Percentiles rank a stretch among this genome's conserved stretches.
Conservation (phyloP, 2,113 vertebrate genomes). For the Mormyrus iriodes region DNA sequence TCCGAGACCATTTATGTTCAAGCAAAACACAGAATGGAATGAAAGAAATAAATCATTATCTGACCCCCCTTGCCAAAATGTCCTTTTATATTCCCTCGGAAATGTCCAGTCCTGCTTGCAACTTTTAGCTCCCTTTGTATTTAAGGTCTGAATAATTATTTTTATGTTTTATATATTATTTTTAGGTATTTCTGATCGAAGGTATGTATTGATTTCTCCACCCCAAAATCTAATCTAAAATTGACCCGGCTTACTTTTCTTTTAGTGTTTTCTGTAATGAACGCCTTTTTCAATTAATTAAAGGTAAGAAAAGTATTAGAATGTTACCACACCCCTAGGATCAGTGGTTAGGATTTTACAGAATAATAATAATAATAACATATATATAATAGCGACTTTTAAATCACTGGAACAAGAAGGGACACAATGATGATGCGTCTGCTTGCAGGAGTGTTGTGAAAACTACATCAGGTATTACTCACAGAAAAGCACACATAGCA, state of each 20-base stretch:
- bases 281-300: background rate
- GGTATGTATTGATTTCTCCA: background rate
- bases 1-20: constrained; percentile 13
- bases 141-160: background rate
- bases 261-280: background rate
- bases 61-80: background rate
- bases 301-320: background rate
- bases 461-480: background rate
- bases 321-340: background rate
- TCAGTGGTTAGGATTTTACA: background rate
- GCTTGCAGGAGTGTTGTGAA: background rate
- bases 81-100: background rate
- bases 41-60: background rate
- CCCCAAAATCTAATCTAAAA: background rate
- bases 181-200: background rate
- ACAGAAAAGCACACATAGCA: background rate
- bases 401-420: background rate
- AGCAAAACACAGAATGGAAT: background rate
- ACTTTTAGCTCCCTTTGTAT: background rate
- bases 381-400: background rate
- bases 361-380: background rate
- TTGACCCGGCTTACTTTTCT: background rate
- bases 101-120: background rate
- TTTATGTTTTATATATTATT: background rate
- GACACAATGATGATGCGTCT: background rate